Percentiles rank a stretch among this genome's conserved stretches.
These are phyloP conservation scores for Coracias cyanogaster DNA, from an alignment of 2,797 vertebrate species.

Conservation along the genomic window DNA sequence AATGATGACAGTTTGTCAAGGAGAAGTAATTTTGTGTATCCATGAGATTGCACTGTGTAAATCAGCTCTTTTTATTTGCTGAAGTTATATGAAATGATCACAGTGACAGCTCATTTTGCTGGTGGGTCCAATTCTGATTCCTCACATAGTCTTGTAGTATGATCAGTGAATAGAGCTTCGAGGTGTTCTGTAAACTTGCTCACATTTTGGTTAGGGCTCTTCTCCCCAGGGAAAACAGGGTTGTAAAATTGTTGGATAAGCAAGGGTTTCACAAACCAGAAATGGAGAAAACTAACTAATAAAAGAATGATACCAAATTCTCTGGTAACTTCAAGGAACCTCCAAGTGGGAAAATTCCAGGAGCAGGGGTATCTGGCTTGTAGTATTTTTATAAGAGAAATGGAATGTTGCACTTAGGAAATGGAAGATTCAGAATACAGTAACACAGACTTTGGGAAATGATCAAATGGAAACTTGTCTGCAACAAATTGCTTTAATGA, in stretches of 20 bases:
- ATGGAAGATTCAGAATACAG: neutral
- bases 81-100: neutral
- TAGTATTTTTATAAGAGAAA: neutral
- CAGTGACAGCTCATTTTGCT: neutral
- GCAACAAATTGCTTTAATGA: slow-evolving; percentile 61
- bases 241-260: neutral
- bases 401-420: neutral
- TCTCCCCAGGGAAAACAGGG: neutral
- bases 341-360: neutral
- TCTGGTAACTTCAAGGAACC: neutral
- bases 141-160: neutral
- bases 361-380: neutral
- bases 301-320: neutral
- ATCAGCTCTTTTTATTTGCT: neutral
- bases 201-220: neutral
- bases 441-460: slow-evolving; percentile 31
- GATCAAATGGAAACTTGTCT: slow-evolving; percentile 60
- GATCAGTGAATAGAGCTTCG: neutral
- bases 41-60: neutral
- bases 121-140: neutral
- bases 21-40: neutral
- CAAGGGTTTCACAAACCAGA: neutral
- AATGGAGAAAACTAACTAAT: neutral
- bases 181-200: neutral
- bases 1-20: neutral